A percentile compares a stretch with the other conserved stretches of the same genome.
Evolutionary conservation across 2,113 vertebrate genomes (phyloP).

Genomic region (Gracilinanus agilis): DNA sequence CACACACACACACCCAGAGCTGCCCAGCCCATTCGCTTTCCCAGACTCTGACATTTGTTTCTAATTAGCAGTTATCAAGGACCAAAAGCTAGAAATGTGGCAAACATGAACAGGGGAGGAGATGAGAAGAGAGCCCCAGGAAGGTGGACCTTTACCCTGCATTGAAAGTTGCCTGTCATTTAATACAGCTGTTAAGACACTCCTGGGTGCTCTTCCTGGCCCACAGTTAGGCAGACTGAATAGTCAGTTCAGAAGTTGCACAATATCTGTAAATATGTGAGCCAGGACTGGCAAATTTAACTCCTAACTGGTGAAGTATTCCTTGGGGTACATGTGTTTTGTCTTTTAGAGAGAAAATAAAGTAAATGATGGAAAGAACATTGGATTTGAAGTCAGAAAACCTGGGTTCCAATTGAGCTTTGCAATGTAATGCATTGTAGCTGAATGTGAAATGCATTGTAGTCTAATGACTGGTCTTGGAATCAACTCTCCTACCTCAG

Average conservation of each 20-base stretch:
- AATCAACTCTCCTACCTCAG: too few species aligned
- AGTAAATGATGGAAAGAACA: background rate
- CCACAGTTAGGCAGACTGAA: background rate
- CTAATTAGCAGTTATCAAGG: background rate
- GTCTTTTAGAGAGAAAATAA: background rate
- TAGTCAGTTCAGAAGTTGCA: background rate
- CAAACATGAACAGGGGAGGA: background rate
- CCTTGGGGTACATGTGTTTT: background rate
- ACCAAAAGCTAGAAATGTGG: background rate
- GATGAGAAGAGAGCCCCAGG: background rate
- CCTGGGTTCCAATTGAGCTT: background rate
- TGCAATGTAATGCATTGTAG: background rate
- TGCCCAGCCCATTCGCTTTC: background rate
- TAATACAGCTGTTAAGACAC: background rate
- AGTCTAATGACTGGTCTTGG: background rate
- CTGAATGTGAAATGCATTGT: background rate
- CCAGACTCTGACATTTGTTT: background rate
- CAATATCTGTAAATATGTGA: background rate
- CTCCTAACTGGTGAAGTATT: background rate
- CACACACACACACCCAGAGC: background rate
- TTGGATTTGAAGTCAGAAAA: background rate
- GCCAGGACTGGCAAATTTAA: background rate
- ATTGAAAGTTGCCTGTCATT: conserved; percentile 4
- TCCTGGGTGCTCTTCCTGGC: background rate
- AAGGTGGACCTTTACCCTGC: background rate